Conservation (phyloP, 2,888 invertebrate genomes). For the Stenolophus ochropezus region DNA sequence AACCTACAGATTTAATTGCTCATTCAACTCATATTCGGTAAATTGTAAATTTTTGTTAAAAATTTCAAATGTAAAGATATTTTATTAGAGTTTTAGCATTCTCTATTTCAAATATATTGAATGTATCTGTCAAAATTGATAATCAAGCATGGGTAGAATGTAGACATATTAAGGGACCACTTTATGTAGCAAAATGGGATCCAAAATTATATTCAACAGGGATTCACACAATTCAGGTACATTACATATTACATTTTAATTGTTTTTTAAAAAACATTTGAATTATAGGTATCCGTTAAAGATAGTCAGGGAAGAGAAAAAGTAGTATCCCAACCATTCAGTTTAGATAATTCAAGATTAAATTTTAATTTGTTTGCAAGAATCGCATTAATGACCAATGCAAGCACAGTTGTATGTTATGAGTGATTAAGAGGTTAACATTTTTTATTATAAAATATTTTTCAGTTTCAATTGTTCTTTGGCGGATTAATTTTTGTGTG, state of each 20-base stretch:
- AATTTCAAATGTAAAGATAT: background rate
- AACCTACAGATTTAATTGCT: slow-evolving; percentile 80
- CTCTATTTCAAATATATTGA: slow-evolving; percentile 79
- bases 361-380: slow-evolving; percentile 82
- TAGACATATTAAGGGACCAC: slow-evolving; percentile 78
- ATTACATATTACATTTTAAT: slow-evolving; percentile 27
- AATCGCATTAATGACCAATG: slow-evolving; percentile 85
- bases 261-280: slow-evolving; percentile 7
- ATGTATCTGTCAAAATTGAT: slow-evolving; percentile 82
- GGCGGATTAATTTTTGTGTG: slow-evolving; percentile 78
- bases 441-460: slow-evolving; percentile 28
- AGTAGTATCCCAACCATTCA: slow-evolving; percentile 81
- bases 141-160: slow-evolving; percentile 80
- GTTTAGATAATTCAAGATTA: slow-evolving; percentile 82
- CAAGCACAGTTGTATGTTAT: slow-evolving; percentile 81
- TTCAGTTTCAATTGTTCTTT: slow-evolving; percentile 83
- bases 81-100: slow-evolving; percentile 83
- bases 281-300: slow-evolving; percentile 75
- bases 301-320: slow-evolving; percentile 78
- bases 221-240: slow-evolving; percentile 80
- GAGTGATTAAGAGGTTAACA: background rate
- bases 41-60: slow-evolving; percentile 38
- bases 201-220: slow-evolving; percentile 80
- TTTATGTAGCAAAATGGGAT: slow-evolving; percentile 85
- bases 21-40: slow-evolving; percentile 87